A percentile compares a stretch with the other conserved stretches of the same genome.
These are phyloP conservation scores for Anthopleura sola DNA, from an alignment of 64 coral and sea anemone genomes.

Conservation along the genomic window DNA sequence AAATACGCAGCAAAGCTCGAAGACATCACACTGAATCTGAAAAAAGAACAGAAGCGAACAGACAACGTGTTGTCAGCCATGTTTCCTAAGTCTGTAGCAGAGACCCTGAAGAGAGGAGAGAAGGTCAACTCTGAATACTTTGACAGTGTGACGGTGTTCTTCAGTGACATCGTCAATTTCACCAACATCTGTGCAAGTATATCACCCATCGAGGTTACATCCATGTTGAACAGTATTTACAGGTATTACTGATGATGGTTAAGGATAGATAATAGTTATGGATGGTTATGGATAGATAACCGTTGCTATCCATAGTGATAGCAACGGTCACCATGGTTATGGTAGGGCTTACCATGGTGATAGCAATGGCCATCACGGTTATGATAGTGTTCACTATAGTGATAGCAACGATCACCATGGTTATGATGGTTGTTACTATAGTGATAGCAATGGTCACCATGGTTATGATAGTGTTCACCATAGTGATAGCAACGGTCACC, in stretches of 20 bases:
- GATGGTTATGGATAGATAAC: no score
- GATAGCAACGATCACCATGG: no score
- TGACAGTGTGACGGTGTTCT: slow-evolving; percentile 83
- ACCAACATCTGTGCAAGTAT: slow-evolving; percentile 74
- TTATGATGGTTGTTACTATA: background rate
- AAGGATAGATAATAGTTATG: no score
- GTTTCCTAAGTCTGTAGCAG: slow-evolving; percentile 71
- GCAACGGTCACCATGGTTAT: no score
- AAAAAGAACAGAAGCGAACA: slow-evolving; percentile 63
- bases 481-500: background rate
- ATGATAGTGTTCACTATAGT: no score
- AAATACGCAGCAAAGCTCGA: slow-evolving; percentile 42
- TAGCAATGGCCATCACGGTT: no score
- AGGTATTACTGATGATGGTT: background rate
- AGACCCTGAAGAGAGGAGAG: slow-evolving; percentile 65
- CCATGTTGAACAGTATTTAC: slow-evolving; percentile 64
- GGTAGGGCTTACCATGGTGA: no score
- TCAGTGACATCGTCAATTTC: slow-evolving; percentile 82
- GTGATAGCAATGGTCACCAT: background rate
- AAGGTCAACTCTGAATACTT: slow-evolving; percentile 70
- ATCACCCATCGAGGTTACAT: slow-evolving; percentile 65
- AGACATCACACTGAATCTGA: slow-evolving; percentile 40
- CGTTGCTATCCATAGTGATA: no score
- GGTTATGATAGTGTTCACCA: background rate
- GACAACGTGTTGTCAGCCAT: slow-evolving; percentile 69